Conservation (phyloP, 2,888 invertebrate genomes). For the Drosophila atripex region DNA sequence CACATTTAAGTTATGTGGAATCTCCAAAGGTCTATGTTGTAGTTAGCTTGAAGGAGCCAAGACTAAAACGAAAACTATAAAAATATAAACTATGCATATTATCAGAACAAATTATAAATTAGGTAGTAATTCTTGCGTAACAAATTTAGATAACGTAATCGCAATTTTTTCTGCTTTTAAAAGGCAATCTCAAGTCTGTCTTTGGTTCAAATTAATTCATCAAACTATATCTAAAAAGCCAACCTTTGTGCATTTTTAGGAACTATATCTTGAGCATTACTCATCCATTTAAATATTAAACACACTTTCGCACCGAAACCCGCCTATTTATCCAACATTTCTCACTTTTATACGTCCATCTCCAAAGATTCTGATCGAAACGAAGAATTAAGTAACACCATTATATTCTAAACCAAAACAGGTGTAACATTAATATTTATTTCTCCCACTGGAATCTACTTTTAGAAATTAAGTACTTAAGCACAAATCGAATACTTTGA, state of each 20-base stretch:
- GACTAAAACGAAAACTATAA: conserved; percentile 4
- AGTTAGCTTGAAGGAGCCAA: conserved; percentile 13
- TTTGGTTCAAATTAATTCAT: background rate
- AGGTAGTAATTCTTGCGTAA: conserved; percentile 3
- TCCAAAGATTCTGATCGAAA: conserved; percentile 22
- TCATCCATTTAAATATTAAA: conserved; percentile 11
- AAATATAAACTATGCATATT: conserved; percentile 5
- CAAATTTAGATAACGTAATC: conserved; percentile 4
- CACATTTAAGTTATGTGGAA: background rate
- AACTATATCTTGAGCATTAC: conserved; percentile 24
- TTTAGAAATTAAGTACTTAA: conserved; percentile 41
- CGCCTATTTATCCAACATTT: conserved; percentile 30
- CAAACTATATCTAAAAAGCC: conserved; percentile 30
- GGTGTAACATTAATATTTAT: conserved; percentile 28
- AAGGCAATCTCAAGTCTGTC: conserved; percentile 32
- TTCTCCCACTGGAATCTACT: conserved; percentile 11
- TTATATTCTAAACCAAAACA: conserved; percentile 32
- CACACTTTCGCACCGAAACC: conserved; percentile 10
- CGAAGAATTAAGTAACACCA: conserved; percentile 6
- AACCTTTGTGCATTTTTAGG: conserved; percentile 41
- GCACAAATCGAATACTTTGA: conserved; percentile 30
- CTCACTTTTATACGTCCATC: conserved; percentile 13
- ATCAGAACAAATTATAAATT: conserved; percentile 12
- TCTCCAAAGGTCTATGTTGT: conserved; percentile 1
- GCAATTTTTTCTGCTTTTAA: conserved; percentile 2